phyloP scores from a whole-genome alignment of 2,113 vertebrate species.

The Porphyrio hochstetteri region DNA sequence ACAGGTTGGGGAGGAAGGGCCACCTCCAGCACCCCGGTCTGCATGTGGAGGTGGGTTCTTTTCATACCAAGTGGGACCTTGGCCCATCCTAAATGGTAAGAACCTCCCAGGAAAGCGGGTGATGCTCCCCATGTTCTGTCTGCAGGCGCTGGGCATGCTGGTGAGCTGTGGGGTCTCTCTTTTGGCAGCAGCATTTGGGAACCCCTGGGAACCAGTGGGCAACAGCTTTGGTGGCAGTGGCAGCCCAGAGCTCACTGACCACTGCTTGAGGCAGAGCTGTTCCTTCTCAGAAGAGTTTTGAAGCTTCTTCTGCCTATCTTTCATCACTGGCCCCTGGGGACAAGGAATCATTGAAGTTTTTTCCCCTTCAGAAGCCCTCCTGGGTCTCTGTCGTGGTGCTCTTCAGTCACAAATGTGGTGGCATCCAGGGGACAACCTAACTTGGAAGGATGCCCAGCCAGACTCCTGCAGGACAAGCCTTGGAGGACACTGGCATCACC shows the following conservation, averaged over 20 bases:
- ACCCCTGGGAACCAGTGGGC: not conserved
- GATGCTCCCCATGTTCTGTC: not conserved
- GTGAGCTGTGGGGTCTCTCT: not conserved
- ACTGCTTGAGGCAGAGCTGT: not conserved
- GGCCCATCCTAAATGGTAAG: not conserved
- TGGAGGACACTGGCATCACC: not conserved
- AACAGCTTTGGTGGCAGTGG: not conserved
- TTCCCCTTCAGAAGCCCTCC: not conserved
- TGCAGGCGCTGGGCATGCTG: not conserved
- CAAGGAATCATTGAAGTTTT: fast-evolving
- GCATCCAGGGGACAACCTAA: not conserved
- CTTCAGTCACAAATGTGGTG: fast-evolving
- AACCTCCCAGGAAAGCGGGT: not conserved
- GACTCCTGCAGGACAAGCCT: not conserved
- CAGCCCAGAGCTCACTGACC: fast-evolving
- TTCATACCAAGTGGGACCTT: not conserved
- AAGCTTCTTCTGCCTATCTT: not conserved
- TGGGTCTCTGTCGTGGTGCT: fast-evolving
- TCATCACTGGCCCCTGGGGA: not conserved
- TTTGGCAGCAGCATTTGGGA: not conserved
- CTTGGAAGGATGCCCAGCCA: not conserved
- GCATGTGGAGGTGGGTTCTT: not conserved
- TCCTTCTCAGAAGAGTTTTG: not conserved
- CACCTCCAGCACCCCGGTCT: not conserved
- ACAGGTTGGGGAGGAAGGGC: not conserved